Evolutionary conservation across 2,888 invertebrate genomes (phyloP), one percentile per base, ranked within the genome.

Genomic region (Lasioglossum leucozonium): DNA sequence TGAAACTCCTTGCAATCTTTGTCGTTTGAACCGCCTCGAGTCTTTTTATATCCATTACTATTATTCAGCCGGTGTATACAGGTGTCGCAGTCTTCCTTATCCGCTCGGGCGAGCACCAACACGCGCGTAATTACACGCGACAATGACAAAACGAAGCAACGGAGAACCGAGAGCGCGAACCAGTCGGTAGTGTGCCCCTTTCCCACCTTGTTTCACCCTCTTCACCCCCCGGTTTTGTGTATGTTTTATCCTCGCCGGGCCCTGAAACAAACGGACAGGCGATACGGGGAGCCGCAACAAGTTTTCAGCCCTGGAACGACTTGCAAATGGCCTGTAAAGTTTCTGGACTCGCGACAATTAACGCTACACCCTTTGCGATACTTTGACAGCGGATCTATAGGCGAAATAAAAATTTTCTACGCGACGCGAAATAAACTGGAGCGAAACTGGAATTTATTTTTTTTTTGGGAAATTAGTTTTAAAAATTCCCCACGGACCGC

Each of bases 61-160:
- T 77, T 62, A 75, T 77, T 83, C 69, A 62, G 34, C 65, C 55
- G 71, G 40, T 51, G 79, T 58, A 30, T 80, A 88, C 90, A 89
- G 88, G 89, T 89, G 90, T 88, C 81, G 90, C 85, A 74, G 42
- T 44, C 78, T 83, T 84, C 74, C 71, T 82, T 78, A 65, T 47
- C 58, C 83, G 73, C 75, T 74, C 78, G 44, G 51, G 26, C 72
- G 44, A 55, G 42, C 42, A 79, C 83, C n/a, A 58, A 65, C 37
- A 55, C 67, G 69, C 72, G 37, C 83, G 77, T 84, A 87, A 87
- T 88, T 83, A 88, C 83, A 81, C 77, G 83, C 55, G 83, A 84
- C 87, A 87, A 79, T 90, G 89, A 86, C 82, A 86, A 90, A 90
- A 87, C 82, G 86, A 89, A 82, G 67, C 69, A 77, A 47, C 71